Evolutionary conservation across 2,888 invertebrate species (phyloP), one percentile per base, ranked within the genome.

Genomic region (Nephrocerus scutellatus): DNA sequence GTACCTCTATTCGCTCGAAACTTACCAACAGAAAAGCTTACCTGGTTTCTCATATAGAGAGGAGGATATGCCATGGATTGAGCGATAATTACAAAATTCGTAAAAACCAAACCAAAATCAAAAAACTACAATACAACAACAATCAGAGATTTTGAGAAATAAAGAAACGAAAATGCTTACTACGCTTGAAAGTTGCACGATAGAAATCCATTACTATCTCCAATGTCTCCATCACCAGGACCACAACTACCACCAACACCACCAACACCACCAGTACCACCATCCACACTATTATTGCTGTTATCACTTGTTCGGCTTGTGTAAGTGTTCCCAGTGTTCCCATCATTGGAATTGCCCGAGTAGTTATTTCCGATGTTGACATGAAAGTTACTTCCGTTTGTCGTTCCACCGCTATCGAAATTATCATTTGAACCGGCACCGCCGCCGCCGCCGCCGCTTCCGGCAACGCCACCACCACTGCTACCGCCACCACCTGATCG

Each of bases 111-210:
- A n/a, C n/a, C n/a, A n/a, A n/a, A n/a, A n/a, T n/a, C n/a, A n/a
- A n/a, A n/a, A n/a, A n/a, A n/a, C n/a, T n/a, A n/a, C n/a, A n/a
- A n/a, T n/a, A n/a, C n/a, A n/a, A n/a, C n/a, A n/a, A n/a, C n/a
- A n/a, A n/a, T n/a, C n/a, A n/a, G n/a, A n/a, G n/a, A n/a, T n/a
- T n/a, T n/a, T n/a, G n/a, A n/a, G n/a, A n/a, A n/a, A n/a, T n/a
- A n/a, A n/a, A n/a, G n/a, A n/a, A n/a, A n/a, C n/a, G n/a, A n/a
- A n/a, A n/a, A n/a, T n/a, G 8, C 53, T 53, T 53, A 53, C 53
- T 52, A 52, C 46, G 53, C 42, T 42, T 52, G 53, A 48, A 43
- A 52, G 43, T 46, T 51, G 51, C 46, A 47, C 35, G 50, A 30
- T 35, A 51, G 41, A 49, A 46, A 56, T 51, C 53, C 51, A 46